Evolutionary conservation across 2,113 vertebrate species (phyloP).

Genomic region (Ornithorhynchus anatinus): DNA sequence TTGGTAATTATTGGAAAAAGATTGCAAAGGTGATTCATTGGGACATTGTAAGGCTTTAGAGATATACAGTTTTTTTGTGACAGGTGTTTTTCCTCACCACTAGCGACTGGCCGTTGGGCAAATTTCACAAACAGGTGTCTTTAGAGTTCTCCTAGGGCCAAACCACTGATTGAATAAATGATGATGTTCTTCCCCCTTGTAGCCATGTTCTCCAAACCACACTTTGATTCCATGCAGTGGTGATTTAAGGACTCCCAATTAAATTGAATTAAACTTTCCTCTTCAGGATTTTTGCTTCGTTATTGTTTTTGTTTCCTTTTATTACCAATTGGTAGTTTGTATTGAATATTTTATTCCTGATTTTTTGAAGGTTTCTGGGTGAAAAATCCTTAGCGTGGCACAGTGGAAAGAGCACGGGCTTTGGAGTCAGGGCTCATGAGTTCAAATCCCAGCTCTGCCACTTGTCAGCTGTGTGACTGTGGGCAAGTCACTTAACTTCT

Average conservation of each 20-base stretch:
- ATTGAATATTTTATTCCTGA: too few relatives aligned
- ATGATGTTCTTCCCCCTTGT: background rate
- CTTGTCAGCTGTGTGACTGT: too few relatives aligned
- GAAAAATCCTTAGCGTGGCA: too few relatives aligned
- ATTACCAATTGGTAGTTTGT: background rate
- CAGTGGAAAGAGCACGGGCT: too few relatives aligned
- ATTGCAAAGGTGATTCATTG: background rate
- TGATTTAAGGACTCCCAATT: background rate
- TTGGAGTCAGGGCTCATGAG: too few relatives aligned
- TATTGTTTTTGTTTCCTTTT: background rate
- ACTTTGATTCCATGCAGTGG: background rate
- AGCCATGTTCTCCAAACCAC: background rate
- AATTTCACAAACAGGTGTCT: background rate
- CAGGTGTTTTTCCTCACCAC: background rate
- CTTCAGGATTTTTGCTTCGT: background rate
- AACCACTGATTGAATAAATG: background rate
- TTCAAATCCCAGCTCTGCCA: too few relatives aligned
- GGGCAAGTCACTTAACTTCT: too few relatives aligned
- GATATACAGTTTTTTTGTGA: background rate
- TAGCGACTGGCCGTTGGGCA: background rate
- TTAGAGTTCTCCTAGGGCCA: rapidly evolving
- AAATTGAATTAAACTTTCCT: background rate
- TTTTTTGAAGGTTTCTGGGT: too few relatives aligned
- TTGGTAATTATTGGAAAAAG: background rate
- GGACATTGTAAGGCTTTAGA: background rate